Evolutionary conservation across 1,140 invertebrate species (phyloP).

Genomic region (Trissolcus basalis): DNA sequence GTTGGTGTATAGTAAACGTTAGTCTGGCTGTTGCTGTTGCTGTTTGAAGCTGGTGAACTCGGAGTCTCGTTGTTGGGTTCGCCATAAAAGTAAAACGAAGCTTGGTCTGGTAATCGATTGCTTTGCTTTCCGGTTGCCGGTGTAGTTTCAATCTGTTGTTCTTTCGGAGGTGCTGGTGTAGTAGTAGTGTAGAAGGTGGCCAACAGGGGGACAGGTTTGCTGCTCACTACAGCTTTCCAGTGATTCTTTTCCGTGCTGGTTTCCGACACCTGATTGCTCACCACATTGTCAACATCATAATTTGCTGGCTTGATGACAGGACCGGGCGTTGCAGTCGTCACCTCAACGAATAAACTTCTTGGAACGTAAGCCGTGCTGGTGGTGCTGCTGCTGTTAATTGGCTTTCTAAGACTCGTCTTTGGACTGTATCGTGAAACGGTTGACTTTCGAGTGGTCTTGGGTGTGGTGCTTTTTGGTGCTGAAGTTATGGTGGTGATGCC

Average conservation of each 20-base stretch:
- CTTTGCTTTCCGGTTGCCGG: slow-evolving; percentile 57
- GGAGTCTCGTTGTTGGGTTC: slow-evolving; percentile 71
- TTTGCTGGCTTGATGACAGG: slow-evolving; percentile 54
- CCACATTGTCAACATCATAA: slow-evolving; percentile 54
- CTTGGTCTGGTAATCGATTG: slow-evolving; percentile 57
- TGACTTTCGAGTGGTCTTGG: slow-evolving; percentile 23
- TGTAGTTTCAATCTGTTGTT: slow-evolving; percentile 68
- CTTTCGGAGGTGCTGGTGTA: slow-evolving; percentile 76
- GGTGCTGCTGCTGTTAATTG: too few species aligned
- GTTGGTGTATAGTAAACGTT: slow-evolving; percentile 60
- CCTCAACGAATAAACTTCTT: slow-evolving; percentile 58
- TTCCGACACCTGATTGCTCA: slow-evolving; percentile 49
- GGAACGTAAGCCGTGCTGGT: slow-evolving; percentile 65
- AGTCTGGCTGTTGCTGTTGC: slow-evolving; percentile 56
- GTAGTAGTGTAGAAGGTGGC: slow-evolving; percentile 78
- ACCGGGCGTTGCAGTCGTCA: slow-evolving; percentile 55
- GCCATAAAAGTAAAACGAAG: slow-evolving; percentile 73
- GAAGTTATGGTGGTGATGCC: slow-evolving; percentile 66
- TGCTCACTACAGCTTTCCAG: slow-evolving; percentile 64
- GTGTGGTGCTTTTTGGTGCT: slow-evolving; percentile 53
- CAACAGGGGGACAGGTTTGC: slow-evolving; percentile 78
- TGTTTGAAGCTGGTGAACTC: slow-evolving; percentile 57
- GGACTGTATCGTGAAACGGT: slow-evolving; percentile 52
- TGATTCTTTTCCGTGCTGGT: slow-evolving; percentile 55
- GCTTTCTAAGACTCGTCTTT: slow-evolving; percentile 56